Base-by-base conservation (phyloP, 2,113 vertebrate species). In the Probosciger aterrimus region DNA sequence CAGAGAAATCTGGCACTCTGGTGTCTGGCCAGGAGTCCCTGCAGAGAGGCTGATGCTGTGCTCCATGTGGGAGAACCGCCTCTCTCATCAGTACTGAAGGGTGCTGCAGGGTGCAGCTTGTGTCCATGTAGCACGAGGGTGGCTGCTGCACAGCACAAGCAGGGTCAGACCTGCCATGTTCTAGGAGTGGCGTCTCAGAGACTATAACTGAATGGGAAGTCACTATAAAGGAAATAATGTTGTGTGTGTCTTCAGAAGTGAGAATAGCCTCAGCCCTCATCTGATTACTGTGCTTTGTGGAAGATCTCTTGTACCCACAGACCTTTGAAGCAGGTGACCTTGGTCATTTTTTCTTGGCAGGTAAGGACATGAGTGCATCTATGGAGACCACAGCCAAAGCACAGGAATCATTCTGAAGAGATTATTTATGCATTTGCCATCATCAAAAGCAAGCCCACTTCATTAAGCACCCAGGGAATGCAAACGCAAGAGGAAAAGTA, bases 221-320 rank as follows among this genome's bases (percentile, higher is more conserved):
- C 1, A 0, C 3, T 3, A 4, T 2, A 10, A 63, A 64, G 43
- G 44, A 46, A 43, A 19, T 27, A 50, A n/a, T 0, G 0, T 11
- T 4, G 3, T 13, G 37, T 19, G 2, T 24, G 7, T 20, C 5
- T 60, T 28, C 23, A 79, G 14, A 16, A 33, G 3, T 7, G 44
- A 10, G 50, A 60, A 24, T 0, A 27, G 50, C n/a, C 14, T 4
- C 1, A 2, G 20, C 33, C 25, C 18, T 5, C 33, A 7, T 5
- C 13, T 18, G 22, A 7, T 25, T 33, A 3, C 20, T 37, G 22
- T 35, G 74, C 28, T 65, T 18, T 39, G 0, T 37, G 82, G 77
- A 22, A 15, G 27, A 7, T 33, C 63, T 62, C 43, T 68, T 18
- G 37, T n/a, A 14, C 19, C 49, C 2, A 0, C 28, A 1, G 65